Conservation (phyloP, 2,113 vertebrate genomes). For the Clinocottus analis region DNA sequence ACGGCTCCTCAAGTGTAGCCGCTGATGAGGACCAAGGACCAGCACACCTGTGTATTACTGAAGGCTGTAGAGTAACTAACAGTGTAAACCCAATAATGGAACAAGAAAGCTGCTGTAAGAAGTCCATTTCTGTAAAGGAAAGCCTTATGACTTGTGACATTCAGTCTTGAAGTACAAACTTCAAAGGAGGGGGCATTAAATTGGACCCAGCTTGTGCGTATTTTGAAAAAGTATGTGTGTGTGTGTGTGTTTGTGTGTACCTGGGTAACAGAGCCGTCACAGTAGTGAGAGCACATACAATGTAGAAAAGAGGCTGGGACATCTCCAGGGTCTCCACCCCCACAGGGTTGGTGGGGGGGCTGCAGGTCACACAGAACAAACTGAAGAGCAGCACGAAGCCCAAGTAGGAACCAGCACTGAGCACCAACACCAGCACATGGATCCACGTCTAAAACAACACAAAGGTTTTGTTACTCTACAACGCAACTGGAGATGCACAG, state of each 20-base stretch:
- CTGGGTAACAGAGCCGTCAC: conserved; percentile 91
- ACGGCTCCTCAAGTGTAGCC: too few relatives aligned
- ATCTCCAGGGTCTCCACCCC: conserved; percentile 87
- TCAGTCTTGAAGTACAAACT: background rate
- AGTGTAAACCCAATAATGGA: background rate
- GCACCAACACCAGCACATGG: conserved; percentile 79
- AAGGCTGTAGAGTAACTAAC: too few relatives aligned
- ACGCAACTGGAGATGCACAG: background rate
- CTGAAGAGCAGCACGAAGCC: conserved; percentile 85
- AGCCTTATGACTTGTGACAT: background rate
- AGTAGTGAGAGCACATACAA: conserved; percentile 85
- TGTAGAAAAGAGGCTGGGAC: conserved; percentile 87
- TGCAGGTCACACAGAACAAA: conserved; percentile 85
- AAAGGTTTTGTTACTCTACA: background rate
- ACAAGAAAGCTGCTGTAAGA: background rate
- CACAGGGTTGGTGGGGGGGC: conserved; percentile 85
- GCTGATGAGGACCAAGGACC: too few relatives aligned
- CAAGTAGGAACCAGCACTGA: conserved; percentile 87
- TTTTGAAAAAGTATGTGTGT: background rate
- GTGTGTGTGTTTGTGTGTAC: conserved; percentile 58
- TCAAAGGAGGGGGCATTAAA: too few relatives aligned
- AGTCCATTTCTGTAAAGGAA: background rate
- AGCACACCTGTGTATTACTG: background rate
- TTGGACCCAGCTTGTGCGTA: background rate
- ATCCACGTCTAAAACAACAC: conserved; percentile 88